Evolutionary conservation across 2,797 vertebrate species (phyloP).

Genomic region (Acropternis orthonyx): DNA sequence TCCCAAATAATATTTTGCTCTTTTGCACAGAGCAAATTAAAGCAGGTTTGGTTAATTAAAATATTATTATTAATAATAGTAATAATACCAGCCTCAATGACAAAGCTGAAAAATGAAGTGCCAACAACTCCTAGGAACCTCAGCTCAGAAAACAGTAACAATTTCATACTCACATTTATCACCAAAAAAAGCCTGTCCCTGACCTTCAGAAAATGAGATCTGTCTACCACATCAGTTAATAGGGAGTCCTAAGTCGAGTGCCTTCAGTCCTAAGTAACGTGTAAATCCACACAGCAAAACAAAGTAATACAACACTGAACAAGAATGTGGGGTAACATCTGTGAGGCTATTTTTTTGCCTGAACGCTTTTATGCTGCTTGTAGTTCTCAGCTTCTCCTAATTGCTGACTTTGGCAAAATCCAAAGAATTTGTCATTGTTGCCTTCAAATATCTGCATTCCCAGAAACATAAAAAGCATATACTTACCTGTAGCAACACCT

Average conservation of each 20-base stretch:
- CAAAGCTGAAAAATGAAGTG: conserved; percentile 3
- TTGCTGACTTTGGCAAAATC: neutral
- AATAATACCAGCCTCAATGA: neutral
- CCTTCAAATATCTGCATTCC: neutral
- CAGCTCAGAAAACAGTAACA: neutral
- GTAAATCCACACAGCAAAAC: conserved; percentile 6
- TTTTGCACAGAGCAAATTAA: conserved; percentile 12
- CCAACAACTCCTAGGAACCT: neutral
- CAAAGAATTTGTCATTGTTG: neutral
- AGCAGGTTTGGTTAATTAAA: neutral
- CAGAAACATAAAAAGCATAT: neutral
- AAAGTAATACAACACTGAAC: conserved; percentile 12
- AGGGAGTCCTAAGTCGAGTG: neutral
- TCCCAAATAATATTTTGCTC: neutral
- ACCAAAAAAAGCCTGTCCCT: conserved; percentile 58
- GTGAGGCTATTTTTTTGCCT: conserved; percentile 13
- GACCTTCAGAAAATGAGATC: conserved; percentile 60
- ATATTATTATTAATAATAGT: neutral
- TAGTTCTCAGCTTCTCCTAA: neutral
- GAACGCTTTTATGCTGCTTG: neutral
- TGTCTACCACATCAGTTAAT: neutral
- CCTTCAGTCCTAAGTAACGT: neutral
- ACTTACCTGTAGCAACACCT: conserved; percentile 60
- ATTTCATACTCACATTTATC: neutral
- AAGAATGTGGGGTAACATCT: conserved; percentile 19